A percentile compares a stretch with the other conserved stretches of the same genome.
These are phyloP conservation scores for Sinhomidia bicolor DNA, from an alignment of 2,888 invertebrate genomes.

Conservation along the genomic window DNA sequence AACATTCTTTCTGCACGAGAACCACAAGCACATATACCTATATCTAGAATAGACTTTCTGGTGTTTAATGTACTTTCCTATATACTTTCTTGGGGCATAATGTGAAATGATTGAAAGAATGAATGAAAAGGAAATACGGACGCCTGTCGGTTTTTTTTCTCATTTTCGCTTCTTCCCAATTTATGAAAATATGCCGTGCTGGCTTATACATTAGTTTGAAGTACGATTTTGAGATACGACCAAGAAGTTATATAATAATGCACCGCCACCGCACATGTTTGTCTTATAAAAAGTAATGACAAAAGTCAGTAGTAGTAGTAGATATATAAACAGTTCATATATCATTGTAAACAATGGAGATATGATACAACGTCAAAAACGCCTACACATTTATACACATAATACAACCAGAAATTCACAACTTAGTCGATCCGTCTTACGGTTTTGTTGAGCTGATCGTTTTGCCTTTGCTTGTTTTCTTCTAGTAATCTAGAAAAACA, in stretches of 20 bases:
- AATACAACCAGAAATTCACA: not conserved
- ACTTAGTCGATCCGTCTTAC: not conserved
- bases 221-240: not conserved
- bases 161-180: constrained; percentile 41
- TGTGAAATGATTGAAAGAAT: constrained; percentile 41
- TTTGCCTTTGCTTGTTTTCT: constrained; percentile 32
- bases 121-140: constrained; percentile 61
- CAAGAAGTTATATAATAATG: not conserved
- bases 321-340: not conserved
- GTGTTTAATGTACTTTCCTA: not conserved
- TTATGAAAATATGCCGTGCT: not conserved
- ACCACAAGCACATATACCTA: too few relatives aligned
- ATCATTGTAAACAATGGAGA: not conserved
- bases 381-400: constrained; percentile 42
- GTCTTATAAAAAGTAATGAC: not conserved
- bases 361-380: constrained; percentile 12
- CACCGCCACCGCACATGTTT: not conserved
- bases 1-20: too few relatives aligned
- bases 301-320: not conserved
- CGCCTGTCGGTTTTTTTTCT: constrained; percentile 46
- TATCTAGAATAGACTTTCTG: too few relatives aligned
- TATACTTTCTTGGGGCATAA: not conserved
- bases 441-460: constrained; percentile 1
- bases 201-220: not conserved
- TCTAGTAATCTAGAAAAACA: not conserved